phyloP scores from a whole-genome alignment of 2,888 invertebrate species.

The Petrolisthes manimaculis region DNA sequence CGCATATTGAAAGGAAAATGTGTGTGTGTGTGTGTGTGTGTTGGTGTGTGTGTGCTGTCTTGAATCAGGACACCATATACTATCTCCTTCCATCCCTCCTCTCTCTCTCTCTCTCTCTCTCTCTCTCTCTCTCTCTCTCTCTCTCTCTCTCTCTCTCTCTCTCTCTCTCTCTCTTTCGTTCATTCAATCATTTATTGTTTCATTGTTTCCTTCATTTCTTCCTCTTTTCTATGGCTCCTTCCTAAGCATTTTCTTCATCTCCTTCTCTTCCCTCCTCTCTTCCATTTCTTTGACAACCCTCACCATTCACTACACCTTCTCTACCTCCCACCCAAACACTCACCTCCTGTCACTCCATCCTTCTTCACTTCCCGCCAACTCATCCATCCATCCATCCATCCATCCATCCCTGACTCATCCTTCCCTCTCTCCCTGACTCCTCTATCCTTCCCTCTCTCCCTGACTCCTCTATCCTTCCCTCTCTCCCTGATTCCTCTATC shows the following conservation, averaged over 20 bases:
- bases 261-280: too few relatives aligned
- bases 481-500: background rate
- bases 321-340: background rate
- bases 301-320: too few relatives aligned
- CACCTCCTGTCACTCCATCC: background rate
- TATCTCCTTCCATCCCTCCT: background rate
- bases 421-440: too few relatives aligned
- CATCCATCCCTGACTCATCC: background rate
- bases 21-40: too few relatives aligned
- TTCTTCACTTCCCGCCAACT: background rate
- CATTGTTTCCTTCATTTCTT: too few relatives aligned
- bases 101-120: slow-evolving; percentile 11
- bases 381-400: too few relatives aligned
- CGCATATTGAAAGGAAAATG: too few relatives aligned
- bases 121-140: background rate
- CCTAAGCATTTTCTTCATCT: too few relatives aligned
- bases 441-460: background rate
- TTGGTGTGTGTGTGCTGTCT: too few relatives aligned
- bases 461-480: background rate
- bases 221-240: too few relatives aligned
- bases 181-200: too few relatives aligned
- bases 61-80: background rate
- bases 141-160: background rate
- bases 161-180: slow-evolving; percentile 2
- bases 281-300: too few relatives aligned